Conservation (phyloP, 1,140 invertebrate genomes). For the Cotesia glomerata region DNA sequence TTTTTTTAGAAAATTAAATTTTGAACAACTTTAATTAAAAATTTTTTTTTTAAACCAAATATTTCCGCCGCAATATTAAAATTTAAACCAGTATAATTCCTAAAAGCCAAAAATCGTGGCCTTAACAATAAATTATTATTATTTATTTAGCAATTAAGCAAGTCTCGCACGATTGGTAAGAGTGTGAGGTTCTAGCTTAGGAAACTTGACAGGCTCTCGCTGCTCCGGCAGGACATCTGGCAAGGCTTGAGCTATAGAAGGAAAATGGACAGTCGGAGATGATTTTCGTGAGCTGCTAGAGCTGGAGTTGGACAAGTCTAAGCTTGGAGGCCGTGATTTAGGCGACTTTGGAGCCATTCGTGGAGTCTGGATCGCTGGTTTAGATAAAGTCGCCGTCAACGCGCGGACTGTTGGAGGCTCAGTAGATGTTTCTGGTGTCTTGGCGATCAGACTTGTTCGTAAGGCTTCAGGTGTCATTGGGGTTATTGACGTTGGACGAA, state of each 20-base stretch:
- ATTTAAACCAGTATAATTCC: no score
- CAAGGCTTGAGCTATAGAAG: background rate
- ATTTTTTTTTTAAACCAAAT: no score
- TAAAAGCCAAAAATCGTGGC: no score
- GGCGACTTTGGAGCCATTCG: background rate
- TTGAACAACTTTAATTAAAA: no score
- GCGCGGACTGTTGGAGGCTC: constrained; percentile 4
- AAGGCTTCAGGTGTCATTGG: constrained; percentile 48
- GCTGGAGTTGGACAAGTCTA: background rate
- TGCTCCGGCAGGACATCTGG: no score
- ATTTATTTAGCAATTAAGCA: no score
- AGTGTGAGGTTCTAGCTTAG: no score
- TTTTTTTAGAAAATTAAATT: no score
- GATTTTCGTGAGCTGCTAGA: background rate
- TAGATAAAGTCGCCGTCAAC: constrained; percentile 25
- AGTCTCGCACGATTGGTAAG: no score
- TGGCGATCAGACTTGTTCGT: constrained; percentile 44
- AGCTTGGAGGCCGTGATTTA: background rate
- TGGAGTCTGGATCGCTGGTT: background rate
- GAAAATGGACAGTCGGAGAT: background rate
- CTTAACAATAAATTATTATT: background rate
- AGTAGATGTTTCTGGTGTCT: constrained; percentile 44
- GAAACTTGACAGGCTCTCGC: no score
- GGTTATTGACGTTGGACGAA: constrained; percentile 25
- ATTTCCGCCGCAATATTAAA: no score